These are phyloP conservation scores for Pelagia noctiluca DNA, from an alignment of 30 jellyfish, hydroid and myxozoan genomes.

Conservation along the genomic window DNA sequence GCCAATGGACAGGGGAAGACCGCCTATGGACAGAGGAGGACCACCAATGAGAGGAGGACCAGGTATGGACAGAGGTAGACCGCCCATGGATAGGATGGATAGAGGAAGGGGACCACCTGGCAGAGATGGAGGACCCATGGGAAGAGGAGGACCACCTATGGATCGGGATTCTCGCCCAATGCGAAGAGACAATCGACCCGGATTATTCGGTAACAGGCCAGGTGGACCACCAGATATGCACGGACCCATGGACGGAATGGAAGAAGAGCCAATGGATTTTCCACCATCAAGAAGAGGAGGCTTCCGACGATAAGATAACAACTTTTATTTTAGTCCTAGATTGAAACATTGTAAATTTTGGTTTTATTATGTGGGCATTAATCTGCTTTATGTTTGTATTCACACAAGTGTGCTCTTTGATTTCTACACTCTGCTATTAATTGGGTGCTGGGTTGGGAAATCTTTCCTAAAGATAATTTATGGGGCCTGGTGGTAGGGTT, in stretches of 20 bases:
- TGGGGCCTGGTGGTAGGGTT: no score
- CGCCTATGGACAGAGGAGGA: slow-evolving; percentile 55
- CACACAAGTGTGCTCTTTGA: no score
- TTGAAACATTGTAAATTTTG: no score
- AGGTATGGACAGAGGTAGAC: slow-evolving; percentile 35
- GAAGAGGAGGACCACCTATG: slow-evolving; percentile 78
- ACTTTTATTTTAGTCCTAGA: no score
- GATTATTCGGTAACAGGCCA: slow-evolving; percentile 50
- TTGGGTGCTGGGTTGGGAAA: no score
- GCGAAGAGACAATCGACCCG: slow-evolving; percentile 59
- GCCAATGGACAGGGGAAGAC: slow-evolving; percentile 41
- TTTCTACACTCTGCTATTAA: no score
- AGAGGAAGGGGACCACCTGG: slow-evolving; percentile 83
- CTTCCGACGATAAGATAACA: background rate
- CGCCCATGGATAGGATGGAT: slow-evolving; percentile 61
- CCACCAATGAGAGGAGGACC: slow-evolving; percentile 40
- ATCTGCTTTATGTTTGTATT: no score
- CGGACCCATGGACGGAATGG: background rate
- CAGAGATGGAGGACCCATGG: slow-evolving; percentile 72
- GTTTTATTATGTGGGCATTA: no score
- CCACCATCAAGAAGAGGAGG: slow-evolving; percentile 29
- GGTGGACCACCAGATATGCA: slow-evolving; percentile 25
- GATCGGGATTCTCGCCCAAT: slow-evolving; percentile 70
- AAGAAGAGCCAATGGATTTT: background rate
- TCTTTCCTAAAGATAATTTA: no score